Conservation (phyloP, 2,113 vertebrate species). For the Petrocephalus zakoni region DNA sequence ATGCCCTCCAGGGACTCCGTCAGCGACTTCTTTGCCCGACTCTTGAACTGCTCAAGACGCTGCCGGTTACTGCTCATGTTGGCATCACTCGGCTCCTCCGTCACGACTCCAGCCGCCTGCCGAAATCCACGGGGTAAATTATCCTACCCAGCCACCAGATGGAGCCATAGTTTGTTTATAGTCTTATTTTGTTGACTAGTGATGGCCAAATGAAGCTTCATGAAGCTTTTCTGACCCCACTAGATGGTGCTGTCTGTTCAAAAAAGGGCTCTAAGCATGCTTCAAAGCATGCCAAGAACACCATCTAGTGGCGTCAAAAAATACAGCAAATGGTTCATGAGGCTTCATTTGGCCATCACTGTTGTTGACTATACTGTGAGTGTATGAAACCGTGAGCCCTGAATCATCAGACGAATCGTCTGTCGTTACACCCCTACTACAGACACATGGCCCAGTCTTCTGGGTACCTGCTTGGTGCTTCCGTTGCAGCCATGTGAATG, state of each 20-base stretch:
- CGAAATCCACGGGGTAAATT: not conserved
- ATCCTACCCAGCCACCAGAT: not conserved
- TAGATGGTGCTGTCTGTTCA: no score
- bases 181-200: no score
- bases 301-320: no score
- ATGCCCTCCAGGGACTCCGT: constrained; percentile 90
- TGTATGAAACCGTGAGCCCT: not conserved
- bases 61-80: constrained; percentile 69
- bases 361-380: no score
- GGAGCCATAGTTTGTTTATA: not conserved
- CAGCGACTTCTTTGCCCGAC: constrained; percentile 82
- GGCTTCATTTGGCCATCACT: no score
- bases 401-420: not conserved
- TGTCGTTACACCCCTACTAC: not conserved
- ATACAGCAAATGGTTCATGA: no score
- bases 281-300: no score
- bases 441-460: not conserved
- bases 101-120: constrained; percentile 33
- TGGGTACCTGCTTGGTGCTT: constrained; percentile 70
- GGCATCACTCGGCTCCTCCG: constrained; percentile 61
- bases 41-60: constrained; percentile 82
- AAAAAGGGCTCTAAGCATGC: no score
- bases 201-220: no score
- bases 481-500: constrained; percentile 68
- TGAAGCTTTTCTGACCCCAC: no score